Evolutionary conservation across 2,888 invertebrate species (phyloP), one percentile per base, ranked within the genome.

Genomic region (Agonopterix alstromeriana): DNA sequence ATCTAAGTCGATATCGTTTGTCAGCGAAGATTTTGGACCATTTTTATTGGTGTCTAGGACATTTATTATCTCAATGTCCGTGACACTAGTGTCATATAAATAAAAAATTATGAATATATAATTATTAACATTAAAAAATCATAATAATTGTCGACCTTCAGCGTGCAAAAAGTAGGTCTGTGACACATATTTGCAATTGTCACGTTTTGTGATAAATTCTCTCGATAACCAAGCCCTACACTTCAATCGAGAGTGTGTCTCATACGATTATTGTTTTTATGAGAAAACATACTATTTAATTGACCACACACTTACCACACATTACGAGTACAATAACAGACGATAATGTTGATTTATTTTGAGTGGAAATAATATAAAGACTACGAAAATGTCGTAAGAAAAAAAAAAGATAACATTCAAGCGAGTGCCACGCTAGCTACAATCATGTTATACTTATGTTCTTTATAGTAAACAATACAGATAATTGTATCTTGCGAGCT

Each of bases 151-250:
- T 64, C 70, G 81, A 84, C 86, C 86, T 85, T 87, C 82, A 82
- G 70, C 73, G 65, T 68, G 70, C 65, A 61, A 77, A 76, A 86
- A 80, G 82, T 86, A 72, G 86, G 86, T 86, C 82, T 82, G 85
- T 40, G 51, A 49, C 51, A 44, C 51, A 49, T 47, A 46, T 65
- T 61, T 58, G 61, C 61, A 58, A 49, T 54, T 55, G 56, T 45
- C 50, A 46, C 12, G 46, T 47, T 40, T 40, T 40, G 36, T 40
- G 62, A 65, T 62, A 64, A 60, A 54, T 50, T 36, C 40, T 42
- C 36, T 47, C 43, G 65, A 63, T 66, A 64, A 63, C 55, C 55
- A 54, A 50, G 60, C 60, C 61, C 63, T 61, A 54, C 54, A 57
- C 27, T 27, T 27, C 27, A 27, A 7, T 27, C 27, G 7, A 27